Conservation (phyloP, 2,797 vertebrate genomes). For the Neosalanx taihuensis region DNA sequence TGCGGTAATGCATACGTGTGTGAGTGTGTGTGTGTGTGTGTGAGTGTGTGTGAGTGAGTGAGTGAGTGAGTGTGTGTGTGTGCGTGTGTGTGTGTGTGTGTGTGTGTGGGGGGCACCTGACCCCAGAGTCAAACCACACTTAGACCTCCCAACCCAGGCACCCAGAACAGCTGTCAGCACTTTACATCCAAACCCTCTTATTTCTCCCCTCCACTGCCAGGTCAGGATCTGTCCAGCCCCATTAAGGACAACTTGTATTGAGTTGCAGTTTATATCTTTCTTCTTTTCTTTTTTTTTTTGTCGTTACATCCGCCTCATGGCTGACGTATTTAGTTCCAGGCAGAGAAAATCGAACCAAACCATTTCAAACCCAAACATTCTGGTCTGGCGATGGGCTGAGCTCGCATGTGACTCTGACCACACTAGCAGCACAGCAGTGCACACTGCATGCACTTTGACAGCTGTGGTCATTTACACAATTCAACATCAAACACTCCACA, state of each 20-base stretch:
- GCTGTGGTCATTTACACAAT: slow-evolving; percentile 14
- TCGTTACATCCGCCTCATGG: slow-evolving; percentile 9
- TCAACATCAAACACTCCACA: slow-evolving; percentile 11
- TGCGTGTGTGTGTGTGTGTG: not conserved
- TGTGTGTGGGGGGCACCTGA: slow-evolving; percentile 50
- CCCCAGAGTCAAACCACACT: slow-evolving; percentile 58
- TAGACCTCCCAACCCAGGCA: slow-evolving; percentile 29
- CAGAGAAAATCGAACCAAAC: slow-evolving; percentile 67
- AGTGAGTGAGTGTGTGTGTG: not conserved
- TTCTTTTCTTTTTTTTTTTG: not conserved
- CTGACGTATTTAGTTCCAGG: slow-evolving; percentile 63
- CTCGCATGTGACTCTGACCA: too few species aligned
- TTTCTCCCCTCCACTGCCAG: slow-evolving; percentile 29
- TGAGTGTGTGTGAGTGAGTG: slow-evolving; percentile 26
- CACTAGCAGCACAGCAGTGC: too few species aligned
- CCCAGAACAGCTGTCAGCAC: slow-evolving; percentile 70
- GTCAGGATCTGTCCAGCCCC: slow-evolving; percentile 40
- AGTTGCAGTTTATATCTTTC: slow-evolving; percentile 58
- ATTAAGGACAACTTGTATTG: slow-evolving; percentile 69
- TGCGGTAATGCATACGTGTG: not conserved
- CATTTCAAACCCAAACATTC: slow-evolving; percentile 47
- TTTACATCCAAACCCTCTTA: slow-evolving; percentile 41
- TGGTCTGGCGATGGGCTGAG: not conserved
- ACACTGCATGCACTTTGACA: not conserved
- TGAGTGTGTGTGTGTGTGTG: not conserved